Evolutionary conservation across 2,797 vertebrate species (phyloP).

Genomic region (Gobionotothen gibberifrons): DNA sequence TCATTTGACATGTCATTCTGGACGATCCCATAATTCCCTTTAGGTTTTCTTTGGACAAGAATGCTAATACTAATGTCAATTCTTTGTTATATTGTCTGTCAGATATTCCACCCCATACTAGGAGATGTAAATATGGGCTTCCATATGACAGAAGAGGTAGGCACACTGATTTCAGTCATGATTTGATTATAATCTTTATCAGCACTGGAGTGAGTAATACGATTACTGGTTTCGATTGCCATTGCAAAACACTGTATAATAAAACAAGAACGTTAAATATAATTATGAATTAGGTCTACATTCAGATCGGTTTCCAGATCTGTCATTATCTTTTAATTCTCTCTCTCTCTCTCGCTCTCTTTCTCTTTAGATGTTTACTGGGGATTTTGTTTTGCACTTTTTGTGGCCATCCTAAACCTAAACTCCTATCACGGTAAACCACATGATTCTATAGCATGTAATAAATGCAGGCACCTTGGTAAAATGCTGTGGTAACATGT

Average conservation of each 20-base stretch:
- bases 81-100: conserved; percentile 13
- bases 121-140: conserved; percentile 66
- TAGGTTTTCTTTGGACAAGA: conserved; percentile 6
- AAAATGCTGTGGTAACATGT: background rate
- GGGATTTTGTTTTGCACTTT: conserved; percentile 71
- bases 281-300: background rate
- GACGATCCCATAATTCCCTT: background rate
- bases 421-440: conserved; percentile 66
- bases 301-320: background rate
- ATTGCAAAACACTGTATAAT: background rate
- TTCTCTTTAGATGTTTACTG: conserved; percentile 66
- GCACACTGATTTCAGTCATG: background rate
- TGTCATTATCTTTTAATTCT: conserved; percentile 4
- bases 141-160: conserved; percentile 75
- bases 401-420: conserved; percentile 66
- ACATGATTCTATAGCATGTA: background rate
- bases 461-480: background rate
- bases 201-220: background rate
- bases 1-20: background rate
- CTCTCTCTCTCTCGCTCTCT: conserved; percentile 11
- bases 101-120: conserved; percentile 74
- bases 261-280: background rate
- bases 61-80: background rate
- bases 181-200: background rate
- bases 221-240: background rate